Base-by-base conservation (phyloP, 2,113 vertebrate species). In the Ochotona curzoniae region DNA sequence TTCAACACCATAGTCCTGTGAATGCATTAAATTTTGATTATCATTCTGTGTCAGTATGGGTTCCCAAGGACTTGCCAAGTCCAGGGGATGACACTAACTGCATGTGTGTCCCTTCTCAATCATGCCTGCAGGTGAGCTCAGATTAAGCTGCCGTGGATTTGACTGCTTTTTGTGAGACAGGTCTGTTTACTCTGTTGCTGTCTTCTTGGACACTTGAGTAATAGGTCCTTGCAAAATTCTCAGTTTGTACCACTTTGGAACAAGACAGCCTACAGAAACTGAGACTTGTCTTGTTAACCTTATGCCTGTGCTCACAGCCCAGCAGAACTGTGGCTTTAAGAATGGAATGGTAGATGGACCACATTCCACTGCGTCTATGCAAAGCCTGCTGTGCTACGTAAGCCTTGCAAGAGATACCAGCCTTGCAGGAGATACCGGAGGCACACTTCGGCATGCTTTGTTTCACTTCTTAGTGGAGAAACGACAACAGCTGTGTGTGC, bases 361-460 rank as follows among this genome's bases (percentile, higher is more conserved):
- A 89, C 89, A 94, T 92, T 93, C 94, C 84, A 92, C 20, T 26
- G 81, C 54, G 47, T 93, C 83, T 63, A 2, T 25, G 54, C 25
- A 11, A 84, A 92, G 71, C 70, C 88, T 75, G 49, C 74, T 78
- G 80, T 80, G 47, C 60, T 89, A 2, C 57, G 11, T 92, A 70
- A 83, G 67, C 44, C 51, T 90, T n/a, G 11, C 71, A 64, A 64
- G 32, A 70, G 61, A 90, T 44, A 83, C 28, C 67, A 83, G 67
- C 44, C 51, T 90, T n/a, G 11, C 71, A 64, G 69, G 32, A 70
- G 61, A 90, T 44, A 83, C 28, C 67, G 57, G 74, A 76, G 71
- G 86, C 89, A 66, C 66, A 44, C 14, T 70, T 61, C 57, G 20
- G 76, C 73, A 84, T 54, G 25, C 38, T 78, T 89, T 86, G 47